Conservation (phyloP, 1,140 invertebrate species). For the Venturia canescens region DNA sequence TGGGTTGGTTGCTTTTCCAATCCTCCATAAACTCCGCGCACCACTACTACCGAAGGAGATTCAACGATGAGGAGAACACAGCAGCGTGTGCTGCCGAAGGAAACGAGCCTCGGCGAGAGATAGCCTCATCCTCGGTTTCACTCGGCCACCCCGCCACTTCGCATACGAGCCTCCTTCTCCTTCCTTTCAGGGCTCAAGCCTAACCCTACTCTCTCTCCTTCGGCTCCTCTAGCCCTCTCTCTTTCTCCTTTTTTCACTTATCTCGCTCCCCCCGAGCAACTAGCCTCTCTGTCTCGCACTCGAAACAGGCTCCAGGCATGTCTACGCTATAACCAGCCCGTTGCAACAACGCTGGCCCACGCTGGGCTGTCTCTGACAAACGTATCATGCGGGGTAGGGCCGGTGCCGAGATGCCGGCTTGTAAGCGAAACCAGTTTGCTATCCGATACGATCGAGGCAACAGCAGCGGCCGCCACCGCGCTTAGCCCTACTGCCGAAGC, state of each 20-base stretch:
- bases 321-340: slow-evolving; percentile 25
- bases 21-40: not conserved
- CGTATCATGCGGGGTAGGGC: slow-evolving; percentile 77
- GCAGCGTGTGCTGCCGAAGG: not conserved
- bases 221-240: not conserved
- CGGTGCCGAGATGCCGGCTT: slow-evolving; percentile 75
- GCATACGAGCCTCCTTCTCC: slow-evolving; percentile 7
- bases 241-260: not conserved
- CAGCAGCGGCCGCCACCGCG: slow-evolving; percentile 59
- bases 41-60: not conserved
- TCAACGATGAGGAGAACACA: not conserved
- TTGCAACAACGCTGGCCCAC: slow-evolving; percentile 57
- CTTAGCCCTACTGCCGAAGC: slow-evolving; percentile 43
- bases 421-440: slow-evolving; percentile 78
- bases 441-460: slow-evolving; percentile 77
- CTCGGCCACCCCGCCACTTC: slow-evolving; percentile 3
- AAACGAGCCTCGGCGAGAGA: not conserved
- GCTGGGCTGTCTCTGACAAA: slow-evolving; percentile 70
- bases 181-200: slow-evolving; percentile 17
- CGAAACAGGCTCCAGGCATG: not conserved
- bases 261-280: not conserved
- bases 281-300: not conserved
- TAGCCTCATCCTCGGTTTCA: slow-evolving; percentile 18
- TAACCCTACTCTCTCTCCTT: slow-evolving; percentile 17
- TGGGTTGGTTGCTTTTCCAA: slow-evolving; percentile 35